A percentile compares a stretch with the other conserved stretches of the same genome.
phyloP scores from a whole-genome alignment of 2,797 vertebrate genomes.

The Falco peregrinus region DNA sequence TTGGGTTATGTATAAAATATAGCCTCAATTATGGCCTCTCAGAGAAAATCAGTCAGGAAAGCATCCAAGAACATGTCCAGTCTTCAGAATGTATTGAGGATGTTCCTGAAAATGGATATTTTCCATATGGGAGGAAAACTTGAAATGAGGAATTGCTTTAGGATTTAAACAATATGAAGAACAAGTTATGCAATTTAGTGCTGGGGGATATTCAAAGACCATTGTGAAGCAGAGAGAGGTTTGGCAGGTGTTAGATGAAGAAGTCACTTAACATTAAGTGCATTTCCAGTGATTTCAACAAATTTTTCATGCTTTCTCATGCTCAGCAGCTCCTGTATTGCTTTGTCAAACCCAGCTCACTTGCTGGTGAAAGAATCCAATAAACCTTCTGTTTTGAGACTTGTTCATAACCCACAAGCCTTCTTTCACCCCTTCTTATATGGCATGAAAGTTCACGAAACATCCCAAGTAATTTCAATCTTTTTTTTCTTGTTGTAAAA shows the following conservation, averaged over 20 bases:
- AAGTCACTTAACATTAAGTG: not conserved
- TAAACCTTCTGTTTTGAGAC: not conserved
- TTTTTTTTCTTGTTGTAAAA: not conserved
- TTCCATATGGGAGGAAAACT: not conserved
- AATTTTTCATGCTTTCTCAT: not conserved
- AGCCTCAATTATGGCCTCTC: not conserved
- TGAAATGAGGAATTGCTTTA: not conserved
- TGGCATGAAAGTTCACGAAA: not conserved
- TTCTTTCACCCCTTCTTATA: not conserved
- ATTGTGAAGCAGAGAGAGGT: not conserved
- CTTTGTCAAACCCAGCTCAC: not conserved
- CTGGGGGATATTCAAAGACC: not conserved
- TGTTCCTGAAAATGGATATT: not conserved
- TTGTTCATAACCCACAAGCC: not conserved
- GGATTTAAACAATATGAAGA: not conserved
- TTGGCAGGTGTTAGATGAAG: not conserved
- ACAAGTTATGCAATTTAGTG: not conserved
- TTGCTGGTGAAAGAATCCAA: not conserved
- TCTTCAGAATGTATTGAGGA: not conserved
- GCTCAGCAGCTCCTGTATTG: not conserved
- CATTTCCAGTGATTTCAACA: not conserved
- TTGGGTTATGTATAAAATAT: not conserved
- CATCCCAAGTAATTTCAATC: rapidly evolving
- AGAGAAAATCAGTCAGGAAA: not conserved
- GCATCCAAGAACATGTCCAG: not conserved